Percentiles rank a stretch among this genome's conserved stretches.
Evolutionary conservation across 2,113 vertebrate species (phyloP).

Genomic region (Acanthochromis polyacanthus): DNA sequence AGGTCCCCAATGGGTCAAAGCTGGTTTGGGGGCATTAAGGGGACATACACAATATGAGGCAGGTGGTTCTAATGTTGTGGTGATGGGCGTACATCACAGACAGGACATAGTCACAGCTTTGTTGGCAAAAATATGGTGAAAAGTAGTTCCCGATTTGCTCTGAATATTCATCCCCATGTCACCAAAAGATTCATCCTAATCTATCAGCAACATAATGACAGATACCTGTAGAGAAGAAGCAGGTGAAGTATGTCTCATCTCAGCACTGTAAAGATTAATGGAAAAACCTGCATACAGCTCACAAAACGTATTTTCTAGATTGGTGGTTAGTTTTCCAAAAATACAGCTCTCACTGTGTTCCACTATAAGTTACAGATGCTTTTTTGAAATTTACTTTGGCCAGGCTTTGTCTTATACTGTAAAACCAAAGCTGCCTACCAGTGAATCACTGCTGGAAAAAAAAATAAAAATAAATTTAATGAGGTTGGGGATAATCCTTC

Average conservation of each 20-base stretch:
- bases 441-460: neutral
- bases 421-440: neutral
- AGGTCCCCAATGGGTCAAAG: no score
- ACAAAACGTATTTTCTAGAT: no score
- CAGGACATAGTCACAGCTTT: neutral
- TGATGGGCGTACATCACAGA: no score
- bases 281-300: no score
- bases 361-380: neutral
- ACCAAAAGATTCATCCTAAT: constrained; percentile 25
- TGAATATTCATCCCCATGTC: neutral
- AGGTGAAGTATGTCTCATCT: neutral
- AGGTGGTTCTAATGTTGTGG: no score
- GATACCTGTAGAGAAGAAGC: constrained; percentile 1
- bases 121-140: constrained; percentile 10
- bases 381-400: neutral
- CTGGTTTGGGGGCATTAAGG: no score
- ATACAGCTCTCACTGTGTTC: no score
- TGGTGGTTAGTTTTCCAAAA: no score
- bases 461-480: neutral
- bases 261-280: neutral
- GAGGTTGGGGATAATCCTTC: neutral
- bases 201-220: neutral
- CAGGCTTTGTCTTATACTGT: neutral
- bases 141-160: constrained; percentile 5
- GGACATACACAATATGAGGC: no score